Conservation (phyloP, 1,140 invertebrate genomes). For the Vanessa tameamea region DNA sequence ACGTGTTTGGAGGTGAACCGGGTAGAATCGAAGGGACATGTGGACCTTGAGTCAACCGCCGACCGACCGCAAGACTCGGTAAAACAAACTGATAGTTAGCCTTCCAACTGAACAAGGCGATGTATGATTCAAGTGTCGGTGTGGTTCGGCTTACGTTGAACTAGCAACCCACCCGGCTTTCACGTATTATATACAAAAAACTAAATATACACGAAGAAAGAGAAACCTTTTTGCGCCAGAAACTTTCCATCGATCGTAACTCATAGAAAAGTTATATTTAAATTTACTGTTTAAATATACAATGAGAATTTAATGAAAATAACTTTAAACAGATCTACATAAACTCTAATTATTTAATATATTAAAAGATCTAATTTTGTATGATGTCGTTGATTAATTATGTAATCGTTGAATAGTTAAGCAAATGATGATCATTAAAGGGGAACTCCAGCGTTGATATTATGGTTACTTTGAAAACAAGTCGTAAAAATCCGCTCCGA, state of each 20-base stretch:
- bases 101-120: slow-evolving; percentile 34
- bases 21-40: slow-evolving; percentile 30
- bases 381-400: background rate
- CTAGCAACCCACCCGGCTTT: background rate
- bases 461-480: background rate
- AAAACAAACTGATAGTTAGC: slow-evolving; percentile 26
- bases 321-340: no score
- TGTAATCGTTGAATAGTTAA: background rate
- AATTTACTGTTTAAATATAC: no score
- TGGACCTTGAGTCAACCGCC: slow-evolving; percentile 38
- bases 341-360: no score
- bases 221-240: no score
- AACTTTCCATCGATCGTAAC: no score
- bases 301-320: no score
- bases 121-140: slow-evolving; percentile 10
- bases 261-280: no score
- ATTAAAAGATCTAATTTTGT: no score
- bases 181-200: no score
- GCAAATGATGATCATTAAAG: background rate
- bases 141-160: slow-evolving; percentile 10
- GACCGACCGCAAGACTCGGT: slow-evolving; percentile 35
- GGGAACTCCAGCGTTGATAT: background rate
- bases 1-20: slow-evolving; percentile 25
- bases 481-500: background rate
- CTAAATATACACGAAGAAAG: no score